Evolutionary conservation across 1,140 invertebrate genomes (phyloP), one percentile per base, ranked within the genome.

Genomic region (Eurosta solidaginis): DNA sequence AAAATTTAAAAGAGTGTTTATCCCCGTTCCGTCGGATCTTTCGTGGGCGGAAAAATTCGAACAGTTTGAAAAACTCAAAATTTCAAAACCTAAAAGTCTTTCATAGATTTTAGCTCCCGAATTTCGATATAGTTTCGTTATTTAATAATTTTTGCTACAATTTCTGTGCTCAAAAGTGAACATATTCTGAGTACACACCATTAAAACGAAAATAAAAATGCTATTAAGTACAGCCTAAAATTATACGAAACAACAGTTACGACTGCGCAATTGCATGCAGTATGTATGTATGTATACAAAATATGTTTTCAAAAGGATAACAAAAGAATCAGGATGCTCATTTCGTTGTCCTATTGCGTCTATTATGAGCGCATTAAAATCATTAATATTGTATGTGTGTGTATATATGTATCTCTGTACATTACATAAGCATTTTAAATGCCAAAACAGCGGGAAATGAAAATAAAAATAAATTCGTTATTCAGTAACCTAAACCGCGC

Each of bases 231-330:
- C 27, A n/a, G n/a, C n/a, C n/a, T n/a, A n/a, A 29, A 40, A 68
- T 3, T 29, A 20, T 40, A 6, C 36, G 42, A 25, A 74, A 74
- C 79, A 84, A 84, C 84, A 83, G 84, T 85, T 85, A 82, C 82
- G 81, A 74, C 82, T 83, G 82, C 82, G 80, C 80, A 82, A 73
- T 82, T 42, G 44, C 33, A 74, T 33, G 25, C 36, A 7, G 33
- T 68, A 36, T 22, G n/a, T 5, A 7, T 49, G n/a, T 3, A n/a
- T 7, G 45, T 49, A 12, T 12, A 17, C 45, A 49, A 4, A 49
- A 6, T 0, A 3, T 25, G 4, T 27, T 59, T 27, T n/a, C 47
- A 9, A 49, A 49, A 17, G 47, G 47, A n/a, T n/a, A n/a, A n/a
- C 47, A 27, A 27, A 5, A 36, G 6, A 33, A 68, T 6, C 22